Base-by-base conservation (phyloP, 2,797 vertebrate genomes). In the Cebuella pygmaea region DNA sequence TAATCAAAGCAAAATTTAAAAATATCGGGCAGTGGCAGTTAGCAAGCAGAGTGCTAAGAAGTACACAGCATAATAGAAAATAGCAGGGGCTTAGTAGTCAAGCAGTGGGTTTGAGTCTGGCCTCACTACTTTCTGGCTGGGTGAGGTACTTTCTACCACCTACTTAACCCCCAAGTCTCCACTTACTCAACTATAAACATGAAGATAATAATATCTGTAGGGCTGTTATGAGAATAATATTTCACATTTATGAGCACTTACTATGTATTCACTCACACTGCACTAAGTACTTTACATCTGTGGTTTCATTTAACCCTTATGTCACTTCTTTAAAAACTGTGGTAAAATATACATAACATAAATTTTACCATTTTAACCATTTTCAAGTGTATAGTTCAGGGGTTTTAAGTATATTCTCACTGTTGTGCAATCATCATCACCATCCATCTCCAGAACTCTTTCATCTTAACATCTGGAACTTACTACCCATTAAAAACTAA, bases 1-100 rank as follows among this genome's bases (percentile, higher is more conserved):
- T 76, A 72, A 92, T 79, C 80, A 67, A 91, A 94, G 88, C 17
- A 94, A 39, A 33, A 48, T 88, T 97, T 70, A 41, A 89, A 92
- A 93, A 79, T 75, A 39, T 67, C 75, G 36, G 44, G 39, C 48
- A 61, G 55, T 48, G 79, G 44, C 19, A 74, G 11, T 36, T 55
- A 85, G 24, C 26, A 85, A 93, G 72, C 12, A 79, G 7, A 75
- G 33, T 76, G 64, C 64, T 79, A 39, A 79, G 46, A 93, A 41
- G 13, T 88, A 91, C 0, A 0, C 24, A 5, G 57, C 30, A 85
- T 55, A 81, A 87, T 2, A n/a, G 61, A 48, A 50, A 95, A 79
- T 6, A 75, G 7, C 39, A 86, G 30, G 44, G 39, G 17, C 17
- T 44, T 33, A 17, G 22, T 20, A 26, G 9, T 76, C 59, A 85